A percentile compares a stretch with the other conserved stretches of the same genome.
These are phyloP conservation scores for Hippocampus zosterae DNA, from an alignment of 2,113 vertebrate genomes.

Conservation along the genomic window DNA sequence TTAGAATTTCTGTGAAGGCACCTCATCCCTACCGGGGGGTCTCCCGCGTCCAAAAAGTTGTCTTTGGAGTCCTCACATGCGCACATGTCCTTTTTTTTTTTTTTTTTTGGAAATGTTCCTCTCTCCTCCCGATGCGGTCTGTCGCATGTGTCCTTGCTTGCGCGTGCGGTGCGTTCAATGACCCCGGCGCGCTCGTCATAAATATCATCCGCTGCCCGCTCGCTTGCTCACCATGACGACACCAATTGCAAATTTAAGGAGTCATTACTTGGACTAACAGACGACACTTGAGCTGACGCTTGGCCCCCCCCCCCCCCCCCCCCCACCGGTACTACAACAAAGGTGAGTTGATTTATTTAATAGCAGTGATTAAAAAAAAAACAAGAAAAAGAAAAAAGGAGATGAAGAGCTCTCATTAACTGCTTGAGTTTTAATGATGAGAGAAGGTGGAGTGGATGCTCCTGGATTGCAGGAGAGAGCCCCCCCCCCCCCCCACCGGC, in stretches of 20 bases:
- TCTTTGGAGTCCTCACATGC: conserved; percentile 76
- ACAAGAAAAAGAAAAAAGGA: conserved; percentile 66
- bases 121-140: neutral
- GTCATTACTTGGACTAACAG: conserved; percentile 68
- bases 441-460: conserved; percentile 50
- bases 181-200: conserved; percentile 46
- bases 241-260: conserved; percentile 62
- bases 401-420: conserved; percentile 83
- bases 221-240: conserved; percentile 72
- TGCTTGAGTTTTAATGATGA: conserved; percentile 80
- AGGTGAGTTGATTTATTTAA: conserved; percentile 79
- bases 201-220: conserved; percentile 61
- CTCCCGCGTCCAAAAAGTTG: conserved; percentile 58
- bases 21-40: conserved; percentile 56
- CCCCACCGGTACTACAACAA: neutral
- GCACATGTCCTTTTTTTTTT: conserved; percentile 5
- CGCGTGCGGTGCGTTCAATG: conserved; percentile 50
- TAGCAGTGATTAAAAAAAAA: conserved; percentile 81
- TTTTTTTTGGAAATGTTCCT: neutral
- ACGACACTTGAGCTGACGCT: conserved; percentile 61
- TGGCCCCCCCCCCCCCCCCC: conserved; percentile 26
- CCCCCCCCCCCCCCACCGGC: too few species aligned
- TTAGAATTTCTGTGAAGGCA: too few species aligned
- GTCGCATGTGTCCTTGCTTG: conserved; percentile 27
- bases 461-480: conserved; percentile 35